phyloP scores from a whole-genome alignment of 2,888 invertebrate genomes.

The Spisula subtruncata region DNA sequence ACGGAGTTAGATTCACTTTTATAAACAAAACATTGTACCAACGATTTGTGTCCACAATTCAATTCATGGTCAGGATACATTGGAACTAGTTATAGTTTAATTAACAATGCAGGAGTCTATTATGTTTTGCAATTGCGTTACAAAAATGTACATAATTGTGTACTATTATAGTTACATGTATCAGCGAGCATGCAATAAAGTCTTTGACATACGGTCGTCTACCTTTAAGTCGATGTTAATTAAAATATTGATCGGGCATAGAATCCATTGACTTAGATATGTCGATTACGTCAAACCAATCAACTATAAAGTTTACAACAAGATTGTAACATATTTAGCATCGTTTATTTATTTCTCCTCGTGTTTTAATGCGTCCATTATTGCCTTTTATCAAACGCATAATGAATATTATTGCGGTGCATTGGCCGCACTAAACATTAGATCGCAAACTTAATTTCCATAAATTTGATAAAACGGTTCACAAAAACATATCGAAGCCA shows the following conservation, averaged over 20 bases:
- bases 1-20: too few species aligned
- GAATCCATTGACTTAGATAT: not conserved
- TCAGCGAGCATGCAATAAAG: too few species aligned
- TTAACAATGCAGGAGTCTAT: too few species aligned
- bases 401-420: not conserved
- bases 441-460: not conserved
- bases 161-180: too few species aligned
- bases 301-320: not conserved
- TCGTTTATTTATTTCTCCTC: not conserved
- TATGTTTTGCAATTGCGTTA: too few species aligned
- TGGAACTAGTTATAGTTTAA: too few species aligned
- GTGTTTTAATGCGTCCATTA: not conserved
- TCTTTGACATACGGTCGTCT: not conserved
- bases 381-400: not conserved
- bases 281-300: not conserved
- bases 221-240: constrained; percentile 7
- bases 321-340: not conserved
- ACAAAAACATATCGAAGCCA: not conserved
- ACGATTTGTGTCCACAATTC: too few species aligned
- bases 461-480: not conserved
- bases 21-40: too few species aligned
- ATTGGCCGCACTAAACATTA: not conserved
- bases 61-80: too few species aligned
- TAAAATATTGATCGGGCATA: not conserved
- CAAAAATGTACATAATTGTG: too few species aligned